Percentiles rank a stretch among this genome's conserved stretches.
These are phyloP conservation scores for Hetaerina americana DNA, from an alignment of 1,140 invertebrate species.

Conservation along the genomic window DNA sequence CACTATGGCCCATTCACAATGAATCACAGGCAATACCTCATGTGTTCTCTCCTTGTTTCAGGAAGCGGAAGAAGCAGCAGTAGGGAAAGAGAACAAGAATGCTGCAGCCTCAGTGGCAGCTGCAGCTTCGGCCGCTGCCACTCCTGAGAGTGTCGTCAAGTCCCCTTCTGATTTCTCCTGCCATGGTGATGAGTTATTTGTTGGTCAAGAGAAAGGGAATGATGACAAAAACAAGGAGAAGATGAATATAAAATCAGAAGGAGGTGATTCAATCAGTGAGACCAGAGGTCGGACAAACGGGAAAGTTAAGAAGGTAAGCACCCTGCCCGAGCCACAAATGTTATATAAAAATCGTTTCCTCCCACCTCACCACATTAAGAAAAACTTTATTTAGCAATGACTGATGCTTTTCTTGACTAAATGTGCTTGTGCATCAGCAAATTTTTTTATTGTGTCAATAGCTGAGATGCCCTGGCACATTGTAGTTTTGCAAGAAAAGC, in stretches of 20 bases:
- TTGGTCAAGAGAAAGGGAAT: constrained; percentile 70
- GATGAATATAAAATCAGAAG: constrained; percentile 77
- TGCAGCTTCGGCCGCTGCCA: constrained; percentile 37
- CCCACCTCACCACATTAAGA: neutral
- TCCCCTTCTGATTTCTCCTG: constrained; percentile 80
- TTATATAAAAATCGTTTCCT: neutral
- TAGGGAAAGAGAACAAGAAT: constrained; percentile 51
- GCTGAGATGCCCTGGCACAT: neutral
- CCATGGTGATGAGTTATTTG: constrained; percentile 79
- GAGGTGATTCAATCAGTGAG: constrained; percentile 73
- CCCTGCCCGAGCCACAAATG: constrained; percentile 55
- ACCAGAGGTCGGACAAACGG: constrained; percentile 44
- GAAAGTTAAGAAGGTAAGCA: constrained; percentile 78
- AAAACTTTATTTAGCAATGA: neutral
- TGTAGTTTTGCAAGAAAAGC: no score
- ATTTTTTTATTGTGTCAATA: neutral
- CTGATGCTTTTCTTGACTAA: constrained; percentile 4
- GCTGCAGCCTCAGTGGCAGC: constrained; percentile 47
- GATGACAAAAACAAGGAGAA: constrained; percentile 78
- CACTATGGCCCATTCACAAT: no score
- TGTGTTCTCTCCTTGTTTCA: constrained; percentile 23
- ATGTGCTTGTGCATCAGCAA: neutral
- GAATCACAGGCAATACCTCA: no score
- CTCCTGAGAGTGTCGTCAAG: constrained; percentile 44
- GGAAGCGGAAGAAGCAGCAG: constrained; percentile 70